Evolutionary conservation across 30 jellyfish, hydroid and myxozoan genomes (phyloP), one percentile per base, ranked within the genome.

Genomic region (Hydra vulgaris): DNA sequence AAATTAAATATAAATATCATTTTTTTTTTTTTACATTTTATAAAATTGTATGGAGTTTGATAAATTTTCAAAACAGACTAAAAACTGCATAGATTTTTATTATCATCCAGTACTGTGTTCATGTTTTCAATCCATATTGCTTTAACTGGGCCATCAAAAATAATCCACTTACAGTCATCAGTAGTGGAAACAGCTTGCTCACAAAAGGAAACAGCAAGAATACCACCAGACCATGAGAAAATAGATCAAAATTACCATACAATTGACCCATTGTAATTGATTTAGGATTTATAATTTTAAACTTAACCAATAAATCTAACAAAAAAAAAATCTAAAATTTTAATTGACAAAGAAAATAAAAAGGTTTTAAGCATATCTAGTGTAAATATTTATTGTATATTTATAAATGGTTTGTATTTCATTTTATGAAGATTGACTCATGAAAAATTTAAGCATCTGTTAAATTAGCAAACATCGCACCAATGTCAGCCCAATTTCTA

Each of bases 181-280:
- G 95, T 85, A 18, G 88, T 75, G 18, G 97, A 85, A 7, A 82
- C 97, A 7, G 97, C 97, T 72, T 90, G 97, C 53, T 85, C 92
- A 23, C 97, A 71, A 69, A 90, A 90, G 17, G 97, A 78, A 26
- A 80, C 90, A 8, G 97, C 97, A 26, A 90, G 85, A 0, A 90
- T 94, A 52, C 96, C 97, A 82, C 86, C 97, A 12, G 97, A 86
- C 97, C 97, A 74, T 90, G 97, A 8, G 97, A 90, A 72, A 90
- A 96, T 18, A 95, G 90, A 70, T 90, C 97, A 70, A 90, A 90
- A 80, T 91, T 74, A 27, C 97, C 97, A 71, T 90, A 90, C 19
- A 90, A 89, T 68, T 90, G 96, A 0, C 97, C 97, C 97, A 90
- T 85, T 72, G 90, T 86, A 26, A 88, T 79, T 0, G 97, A 90